A percentile compares a stretch with the other conserved stretches of the same genome.
These are phyloP conservation scores for Babylonia areolata DNA, from an alignment of 1,140 invertebrate species.

Conservation along the genomic window DNA sequence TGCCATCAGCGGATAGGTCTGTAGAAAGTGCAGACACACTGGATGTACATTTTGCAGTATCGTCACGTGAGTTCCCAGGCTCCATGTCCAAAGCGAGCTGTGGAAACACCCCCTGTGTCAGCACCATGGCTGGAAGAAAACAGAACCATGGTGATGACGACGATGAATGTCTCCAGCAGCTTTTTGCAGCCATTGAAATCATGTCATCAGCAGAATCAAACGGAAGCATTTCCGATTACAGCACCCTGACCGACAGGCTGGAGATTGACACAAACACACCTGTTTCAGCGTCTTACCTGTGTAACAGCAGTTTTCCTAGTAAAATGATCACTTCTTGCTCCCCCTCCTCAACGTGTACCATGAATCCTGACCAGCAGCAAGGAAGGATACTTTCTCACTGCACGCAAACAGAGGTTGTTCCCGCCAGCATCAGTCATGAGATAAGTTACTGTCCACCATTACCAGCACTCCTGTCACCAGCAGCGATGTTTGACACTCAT, in stretches of 20 bases:
- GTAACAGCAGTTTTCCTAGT: not conserved
- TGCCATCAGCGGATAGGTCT: not conserved
- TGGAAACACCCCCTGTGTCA: not conserved
- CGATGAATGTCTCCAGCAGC: slow-evolving; percentile 1
- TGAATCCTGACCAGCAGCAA: not conserved
- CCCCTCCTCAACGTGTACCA: not conserved
- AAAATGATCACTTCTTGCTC: not conserved
- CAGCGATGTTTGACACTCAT: not conserved
- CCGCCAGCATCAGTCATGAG: not conserved
- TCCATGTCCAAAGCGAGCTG: not conserved
- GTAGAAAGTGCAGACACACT: not conserved
- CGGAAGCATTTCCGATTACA: not conserved
- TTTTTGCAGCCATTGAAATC: not conserved
- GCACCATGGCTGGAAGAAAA: not conserved
- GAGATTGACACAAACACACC: not conserved
- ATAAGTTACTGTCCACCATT: not conserved
- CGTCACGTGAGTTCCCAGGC: not conserved
- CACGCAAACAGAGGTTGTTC: not conserved
- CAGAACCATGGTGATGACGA: not conserved
- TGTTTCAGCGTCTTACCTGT: not conserved
- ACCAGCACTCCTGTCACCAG: not conserved
- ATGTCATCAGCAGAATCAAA: not conserved
- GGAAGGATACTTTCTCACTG: not conserved
- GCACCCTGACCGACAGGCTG: not conserved
- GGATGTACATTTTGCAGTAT: not conserved